These are phyloP conservation scores for Tringa solitaria DNA, from an alignment of 2,113 vertebrate species.

Conservation along the genomic window DNA sequence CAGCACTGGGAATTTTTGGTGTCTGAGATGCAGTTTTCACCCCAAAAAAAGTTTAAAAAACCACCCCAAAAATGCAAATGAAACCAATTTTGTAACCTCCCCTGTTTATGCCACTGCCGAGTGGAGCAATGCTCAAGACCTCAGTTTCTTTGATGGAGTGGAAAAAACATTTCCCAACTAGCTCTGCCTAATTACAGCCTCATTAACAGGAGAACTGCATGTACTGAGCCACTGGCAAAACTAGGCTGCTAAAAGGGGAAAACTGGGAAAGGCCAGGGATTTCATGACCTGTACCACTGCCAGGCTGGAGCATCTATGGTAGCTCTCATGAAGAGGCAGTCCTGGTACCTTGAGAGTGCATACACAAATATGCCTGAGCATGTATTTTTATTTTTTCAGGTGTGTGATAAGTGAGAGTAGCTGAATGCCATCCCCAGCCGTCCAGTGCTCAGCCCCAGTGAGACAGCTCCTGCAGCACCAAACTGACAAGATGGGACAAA, in stretches of 20 bases:
- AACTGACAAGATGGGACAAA: not conserved
- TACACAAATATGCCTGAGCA: fast-evolving
- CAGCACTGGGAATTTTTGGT: not conserved
- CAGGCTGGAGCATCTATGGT: not conserved
- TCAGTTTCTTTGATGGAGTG: not conserved
- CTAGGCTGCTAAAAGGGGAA: not conserved
- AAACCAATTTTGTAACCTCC: not conserved
- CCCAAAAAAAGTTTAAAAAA: fast-evolving
- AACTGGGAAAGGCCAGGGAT: not conserved
- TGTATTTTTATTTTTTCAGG: not conserved
- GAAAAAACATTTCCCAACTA: not conserved
- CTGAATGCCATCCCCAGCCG: not conserved
- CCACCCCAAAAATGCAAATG: not conserved
- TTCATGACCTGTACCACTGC: not conserved
- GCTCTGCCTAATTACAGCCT: constrained; percentile 5
- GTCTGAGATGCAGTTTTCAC: not conserved
- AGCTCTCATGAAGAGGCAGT: not conserved
- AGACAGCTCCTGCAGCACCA: not conserved
- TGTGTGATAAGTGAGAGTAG: not conserved
- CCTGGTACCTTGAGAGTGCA: fast-evolving
- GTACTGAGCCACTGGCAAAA: not conserved
- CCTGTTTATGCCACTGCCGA: not conserved
- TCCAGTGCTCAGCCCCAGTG: not conserved
- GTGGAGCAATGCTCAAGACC: not conserved
- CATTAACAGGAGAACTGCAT: not conserved